Base-by-base conservation (phyloP, 1,140 invertebrate genomes). In the Neodiprion virginianus region DNA sequence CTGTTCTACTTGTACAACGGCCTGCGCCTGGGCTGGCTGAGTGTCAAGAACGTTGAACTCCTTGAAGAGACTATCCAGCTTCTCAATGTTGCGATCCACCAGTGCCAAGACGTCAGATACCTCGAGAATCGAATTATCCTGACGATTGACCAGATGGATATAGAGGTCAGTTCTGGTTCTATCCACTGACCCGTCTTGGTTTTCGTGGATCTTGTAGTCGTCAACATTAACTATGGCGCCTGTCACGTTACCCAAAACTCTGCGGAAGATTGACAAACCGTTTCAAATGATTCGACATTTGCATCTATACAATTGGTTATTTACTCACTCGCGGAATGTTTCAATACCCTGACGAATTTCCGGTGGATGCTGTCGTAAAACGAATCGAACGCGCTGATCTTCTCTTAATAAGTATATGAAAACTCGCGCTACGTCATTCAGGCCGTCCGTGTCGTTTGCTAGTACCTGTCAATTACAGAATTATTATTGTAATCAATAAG, bases 161-260 rank as follows among this genome's bases (percentile, higher is more conserved):
- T 97, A 98, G 72, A 99, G 89, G 88, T 98, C 97, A 1, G 97
- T 98, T 83, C 96, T 95, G 1, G 96, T 98, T 80, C 96, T 94
- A 87, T 99, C 97, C 1, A 98, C 95, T 0, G 95, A 94, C 8
- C 97, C 97, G 81, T 97, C 95, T 78, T 94, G 92, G 83, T 97
- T 97, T 82, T 96, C 95, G 84, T 99, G 97, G 49, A 96, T 95
- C 84, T 96, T 94, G 78, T 96, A 96, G 80, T 96, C 95, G 83
- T 99, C 97, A 2, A 98, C 93, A 82, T 98, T 98, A 3, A 98
- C 97, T 75, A 97, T 96, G 0, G 95, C 94, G 23, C 94, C 94
- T 0, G 97, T 97, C 0, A 98, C 95, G 81, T 95, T 95, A 1
- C 93, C 92, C 28, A 97, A 86, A 67, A 92, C 91, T 78, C 95